These are phyloP conservation scores for Corythoichthys haematopterus DNA, from an alignment of 2,113 vertebrate species.

Conservation along the genomic window DNA sequence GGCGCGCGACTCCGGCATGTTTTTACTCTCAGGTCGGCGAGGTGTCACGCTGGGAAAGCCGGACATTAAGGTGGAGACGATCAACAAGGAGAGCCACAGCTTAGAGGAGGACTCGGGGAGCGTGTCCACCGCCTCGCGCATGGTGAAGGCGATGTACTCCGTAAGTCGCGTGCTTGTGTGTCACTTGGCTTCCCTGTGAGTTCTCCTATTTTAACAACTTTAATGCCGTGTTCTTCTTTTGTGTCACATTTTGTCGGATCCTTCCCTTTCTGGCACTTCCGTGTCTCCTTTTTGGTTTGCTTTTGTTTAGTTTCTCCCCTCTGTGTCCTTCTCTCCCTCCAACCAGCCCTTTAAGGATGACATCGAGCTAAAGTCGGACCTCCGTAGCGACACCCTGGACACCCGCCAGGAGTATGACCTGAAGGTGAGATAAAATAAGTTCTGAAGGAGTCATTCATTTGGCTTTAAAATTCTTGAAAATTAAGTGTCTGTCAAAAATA, in stretches of 20 bases:
- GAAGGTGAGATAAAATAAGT: constrained; percentile 72
- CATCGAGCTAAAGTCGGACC: constrained; percentile 90
- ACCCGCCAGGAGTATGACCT: constrained; percentile 96
- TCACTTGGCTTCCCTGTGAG: constrained; percentile 41
- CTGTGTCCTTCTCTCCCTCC: constrained; percentile 78
- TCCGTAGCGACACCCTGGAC: constrained; percentile 91
- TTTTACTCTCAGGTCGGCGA: constrained; percentile 80
- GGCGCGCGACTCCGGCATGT: constrained; percentile 23
- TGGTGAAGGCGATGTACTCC: constrained; percentile 98
- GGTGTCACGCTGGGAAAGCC: constrained; percentile 92
- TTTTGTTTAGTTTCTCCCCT: constrained; percentile 76
- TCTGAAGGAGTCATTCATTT: too few species aligned
- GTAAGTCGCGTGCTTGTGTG: constrained; percentile 71
- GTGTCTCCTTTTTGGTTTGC: constrained; percentile 44
- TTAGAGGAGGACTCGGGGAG: constrained; percentile 90
- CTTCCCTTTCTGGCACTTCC: constrained; percentile 40
- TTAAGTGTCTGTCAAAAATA: too few species aligned
- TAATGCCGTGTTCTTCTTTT: constrained; percentile 49
- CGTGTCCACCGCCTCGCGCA: constrained; percentile 88
- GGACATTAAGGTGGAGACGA: constrained; percentile 97
- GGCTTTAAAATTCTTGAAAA: too few species aligned
- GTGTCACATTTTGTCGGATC: not conserved
- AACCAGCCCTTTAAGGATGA: constrained; percentile 94
- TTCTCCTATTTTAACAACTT: constrained; percentile 52
- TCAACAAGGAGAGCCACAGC: constrained; percentile 91